Conservation (phyloP, 2,888 invertebrate genomes). For the Mythimna albipuncta region DNA sequence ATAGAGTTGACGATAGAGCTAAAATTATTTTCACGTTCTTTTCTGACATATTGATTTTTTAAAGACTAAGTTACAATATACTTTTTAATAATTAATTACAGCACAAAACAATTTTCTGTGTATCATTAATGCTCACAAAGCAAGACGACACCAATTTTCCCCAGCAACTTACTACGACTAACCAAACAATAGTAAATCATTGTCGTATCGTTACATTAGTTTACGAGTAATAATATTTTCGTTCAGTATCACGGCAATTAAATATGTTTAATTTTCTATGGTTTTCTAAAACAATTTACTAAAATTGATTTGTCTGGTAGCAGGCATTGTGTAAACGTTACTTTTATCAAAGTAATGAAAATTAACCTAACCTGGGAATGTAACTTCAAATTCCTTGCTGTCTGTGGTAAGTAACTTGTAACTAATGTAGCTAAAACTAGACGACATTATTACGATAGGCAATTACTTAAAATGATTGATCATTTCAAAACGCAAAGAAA, state of each 20-base stretch:
- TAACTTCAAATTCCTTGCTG: background rate
- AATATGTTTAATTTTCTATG: constrained; percentile 15
- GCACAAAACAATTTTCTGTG: too few relatives aligned
- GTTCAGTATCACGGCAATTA: background rate
- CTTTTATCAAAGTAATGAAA: too few relatives aligned
- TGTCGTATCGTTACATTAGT: background rate
- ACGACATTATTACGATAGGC: background rate
- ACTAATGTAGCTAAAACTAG: background rate
- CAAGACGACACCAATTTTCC: background rate
- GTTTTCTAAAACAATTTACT: constrained; percentile 8
- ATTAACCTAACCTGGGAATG: background rate
- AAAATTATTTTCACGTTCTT: background rate
- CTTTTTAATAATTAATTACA: too few relatives aligned
- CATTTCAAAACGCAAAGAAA: background rate
- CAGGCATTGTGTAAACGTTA: background rate
- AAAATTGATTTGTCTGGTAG: background rate
- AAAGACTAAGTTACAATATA: too few relatives aligned
- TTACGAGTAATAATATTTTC: background rate
- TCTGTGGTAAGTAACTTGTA: background rate
- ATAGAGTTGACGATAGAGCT: constrained; percentile 31
- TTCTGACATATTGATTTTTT: background rate
- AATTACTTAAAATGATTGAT: background rate
- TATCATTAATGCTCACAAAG: background rate
- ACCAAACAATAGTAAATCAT: constrained; percentile 1
- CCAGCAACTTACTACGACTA: background rate